These are phyloP conservation scores for Ichneumon xanthorius DNA, from an alignment of 2,888 invertebrate genomes.

Conservation along the genomic window DNA sequence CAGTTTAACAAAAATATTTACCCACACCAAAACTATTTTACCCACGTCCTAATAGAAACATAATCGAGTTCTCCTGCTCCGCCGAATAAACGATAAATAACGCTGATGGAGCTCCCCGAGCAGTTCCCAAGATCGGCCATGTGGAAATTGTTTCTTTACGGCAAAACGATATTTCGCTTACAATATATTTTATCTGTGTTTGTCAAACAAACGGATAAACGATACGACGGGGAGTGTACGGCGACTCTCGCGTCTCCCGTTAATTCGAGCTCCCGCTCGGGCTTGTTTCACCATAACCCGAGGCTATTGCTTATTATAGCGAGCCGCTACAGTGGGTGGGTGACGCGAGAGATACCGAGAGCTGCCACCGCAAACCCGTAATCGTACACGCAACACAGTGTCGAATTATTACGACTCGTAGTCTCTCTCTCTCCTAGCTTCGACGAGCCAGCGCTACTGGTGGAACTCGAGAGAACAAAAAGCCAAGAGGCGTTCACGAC, in stretches of 20 bases:
- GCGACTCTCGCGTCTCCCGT: neutral
- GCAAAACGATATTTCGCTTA: slow-evolving; percentile 9
- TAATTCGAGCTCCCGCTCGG: slow-evolving; percentile 29
- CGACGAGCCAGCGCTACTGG: slow-evolving; percentile 7
- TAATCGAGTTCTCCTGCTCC: slow-evolving; percentile 74
- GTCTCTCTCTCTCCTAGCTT: slow-evolving; percentile 43
- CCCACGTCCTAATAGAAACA: slow-evolving; percentile 79
- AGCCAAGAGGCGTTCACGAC: slow-evolving; percentile 4
- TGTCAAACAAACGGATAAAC: slow-evolving; percentile 42
- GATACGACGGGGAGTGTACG: slow-evolving; percentile 2
- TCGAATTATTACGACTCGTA: slow-evolving; percentile 63
- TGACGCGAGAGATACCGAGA: slow-evolving; percentile 24
- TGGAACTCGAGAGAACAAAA: slow-evolving; percentile 40
- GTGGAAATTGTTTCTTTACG: slow-evolving; percentile 2
- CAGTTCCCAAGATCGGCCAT: neutral
- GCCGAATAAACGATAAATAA: slow-evolving; percentile 77
- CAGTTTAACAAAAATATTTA: neutral
- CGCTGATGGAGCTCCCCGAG: slow-evolving; percentile 53
- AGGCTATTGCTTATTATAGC: slow-evolving; percentile 15
- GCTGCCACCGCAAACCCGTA: slow-evolving; percentile 47
- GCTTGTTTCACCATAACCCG: slow-evolving; percentile 47
- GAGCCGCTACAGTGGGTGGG: slow-evolving; percentile 19
- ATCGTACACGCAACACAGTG: slow-evolving; percentile 61
- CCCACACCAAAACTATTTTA: too few species aligned
- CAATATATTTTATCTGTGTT: slow-evolving; percentile 48